phyloP scores from a whole-genome alignment of 2,113 vertebrate species.

The Pipa parva region DNA sequence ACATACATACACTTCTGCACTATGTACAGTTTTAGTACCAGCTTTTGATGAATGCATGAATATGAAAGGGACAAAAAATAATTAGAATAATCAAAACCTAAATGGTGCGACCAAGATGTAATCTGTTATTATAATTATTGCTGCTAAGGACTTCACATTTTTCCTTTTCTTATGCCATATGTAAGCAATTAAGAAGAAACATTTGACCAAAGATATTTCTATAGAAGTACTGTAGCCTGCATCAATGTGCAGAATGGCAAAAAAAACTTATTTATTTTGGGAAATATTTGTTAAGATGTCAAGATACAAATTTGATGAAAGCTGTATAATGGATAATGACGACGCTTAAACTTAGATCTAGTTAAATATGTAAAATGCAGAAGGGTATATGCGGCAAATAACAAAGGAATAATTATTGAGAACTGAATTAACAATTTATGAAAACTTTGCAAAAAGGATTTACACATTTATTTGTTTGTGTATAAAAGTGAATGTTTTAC shows the following conservation, averaged over 20 bases:
- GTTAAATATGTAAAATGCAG: too few relatives aligned
- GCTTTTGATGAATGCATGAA: background rate
- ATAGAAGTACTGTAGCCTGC: constrained; percentile 7
- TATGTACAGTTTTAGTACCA: too few relatives aligned
- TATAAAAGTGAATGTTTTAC: too few relatives aligned
- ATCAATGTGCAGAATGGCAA: constrained; percentile 10
- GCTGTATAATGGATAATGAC: background rate
- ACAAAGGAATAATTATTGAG: too few relatives aligned
- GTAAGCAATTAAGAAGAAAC: constrained; percentile 31
- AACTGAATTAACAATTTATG: too few relatives aligned
- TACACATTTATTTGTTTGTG: too few relatives aligned
- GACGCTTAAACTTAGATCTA: too few relatives aligned
- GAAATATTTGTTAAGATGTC: background rate
- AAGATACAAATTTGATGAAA: background rate
- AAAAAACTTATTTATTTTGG: background rate
- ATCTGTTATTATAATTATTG: constrained; percentile 16
- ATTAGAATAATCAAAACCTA: constrained; percentile 20
- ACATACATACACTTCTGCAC: too few relatives aligned
- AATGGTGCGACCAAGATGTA: constrained; percentile 12
- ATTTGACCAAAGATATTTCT: constrained; percentile 13
- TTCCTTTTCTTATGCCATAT: constrained; percentile 21
- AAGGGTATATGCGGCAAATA: too few relatives aligned
- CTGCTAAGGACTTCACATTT: constrained; percentile 14
- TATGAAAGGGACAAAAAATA: constrained; percentile 19
- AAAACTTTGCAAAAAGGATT: too few relatives aligned